Conservation (phyloP, 1,140 invertebrate genomes). For the Catajapyx aquilonaris region DNA sequence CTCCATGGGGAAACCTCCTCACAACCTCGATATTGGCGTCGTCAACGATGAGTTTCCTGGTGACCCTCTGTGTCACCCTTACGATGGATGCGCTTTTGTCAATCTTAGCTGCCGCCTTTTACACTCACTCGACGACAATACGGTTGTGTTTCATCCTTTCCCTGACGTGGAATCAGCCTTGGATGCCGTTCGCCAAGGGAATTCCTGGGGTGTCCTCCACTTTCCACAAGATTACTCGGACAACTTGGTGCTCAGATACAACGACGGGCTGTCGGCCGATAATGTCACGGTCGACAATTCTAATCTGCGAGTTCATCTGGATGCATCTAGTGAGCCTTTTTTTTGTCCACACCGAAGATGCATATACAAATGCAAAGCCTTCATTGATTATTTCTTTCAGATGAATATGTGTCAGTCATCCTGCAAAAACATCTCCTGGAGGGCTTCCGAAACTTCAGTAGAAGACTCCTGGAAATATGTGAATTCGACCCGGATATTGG, state of each 20-base stretch:
- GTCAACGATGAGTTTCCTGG: neutral
- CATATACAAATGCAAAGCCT: too few species aligned
- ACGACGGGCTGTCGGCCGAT: neutral
- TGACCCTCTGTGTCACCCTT: neutral
- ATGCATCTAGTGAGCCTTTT: neutral
- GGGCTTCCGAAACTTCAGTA: neutral
- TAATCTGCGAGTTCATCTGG: neutral
- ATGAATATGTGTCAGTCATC: neutral
- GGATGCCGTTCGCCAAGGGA: neutral
- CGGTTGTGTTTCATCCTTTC: neutral
- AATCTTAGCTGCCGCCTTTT: neutral
- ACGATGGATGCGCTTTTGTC: neutral
- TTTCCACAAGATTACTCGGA: neutral
- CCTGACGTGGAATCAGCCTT: neutral
- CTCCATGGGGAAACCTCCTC: neutral
- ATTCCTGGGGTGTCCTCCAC: neutral
- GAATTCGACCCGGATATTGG: neutral
- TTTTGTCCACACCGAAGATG: too few species aligned
- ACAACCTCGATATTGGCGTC: neutral
- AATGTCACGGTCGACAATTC: neutral
- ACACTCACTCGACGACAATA: neutral
- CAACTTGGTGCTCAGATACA: neutral
- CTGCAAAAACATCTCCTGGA: neutral
- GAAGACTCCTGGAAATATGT: neutral
- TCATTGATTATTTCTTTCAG: neutral